phyloP scores from a whole-genome alignment of 2,797 vertebrate species.

The Danio albolineatus region DNA sequence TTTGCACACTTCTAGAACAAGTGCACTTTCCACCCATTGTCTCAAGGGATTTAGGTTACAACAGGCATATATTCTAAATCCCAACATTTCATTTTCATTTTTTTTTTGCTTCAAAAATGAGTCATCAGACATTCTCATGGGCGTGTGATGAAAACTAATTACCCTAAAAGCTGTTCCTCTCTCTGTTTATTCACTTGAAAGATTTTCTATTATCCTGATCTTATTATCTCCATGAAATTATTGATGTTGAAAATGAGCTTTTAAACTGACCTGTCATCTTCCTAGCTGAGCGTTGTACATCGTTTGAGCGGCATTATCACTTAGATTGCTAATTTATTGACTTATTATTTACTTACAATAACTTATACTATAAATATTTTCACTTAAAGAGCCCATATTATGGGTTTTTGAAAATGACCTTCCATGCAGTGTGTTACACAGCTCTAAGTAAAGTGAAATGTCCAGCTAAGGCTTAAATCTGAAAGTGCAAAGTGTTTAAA shows the following conservation, averaged over 20 bases:
- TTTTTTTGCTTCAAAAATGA: slow-evolving; percentile 27
- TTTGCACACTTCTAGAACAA: slow-evolving; percentile 28
- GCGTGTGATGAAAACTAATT: slow-evolving; percentile 34
- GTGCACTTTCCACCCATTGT: slow-evolving; percentile 2
- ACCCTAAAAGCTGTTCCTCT: slow-evolving; percentile 41
- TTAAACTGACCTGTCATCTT: slow-evolving; percentile 7
- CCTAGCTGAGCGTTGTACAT: background rate
- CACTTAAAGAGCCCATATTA: too few relatives aligned
- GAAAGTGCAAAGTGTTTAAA: too few relatives aligned
- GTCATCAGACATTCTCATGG: slow-evolving; percentile 41
- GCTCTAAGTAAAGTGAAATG: too few relatives aligned
- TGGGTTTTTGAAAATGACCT: too few relatives aligned
- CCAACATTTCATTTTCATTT: background rate
- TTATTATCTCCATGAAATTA: slow-evolving; percentile 44
- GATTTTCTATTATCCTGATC: slow-evolving; percentile 44
- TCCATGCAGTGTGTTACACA: too few relatives aligned
- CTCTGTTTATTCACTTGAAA: slow-evolving; percentile 47
- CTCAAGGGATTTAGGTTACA: slow-evolving; percentile 30
- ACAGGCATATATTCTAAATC: slow-evolving; percentile 22
- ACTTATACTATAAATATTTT: background rate
- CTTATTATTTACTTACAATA: background rate
- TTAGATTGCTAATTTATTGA: background rate
- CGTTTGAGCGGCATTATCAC: background rate
- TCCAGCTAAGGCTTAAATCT: too few relatives aligned
- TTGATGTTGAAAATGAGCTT: slow-evolving; percentile 42